Conservation (phyloP, 2,797 vertebrate genomes). For the Lophotriccus pileatus region DNA sequence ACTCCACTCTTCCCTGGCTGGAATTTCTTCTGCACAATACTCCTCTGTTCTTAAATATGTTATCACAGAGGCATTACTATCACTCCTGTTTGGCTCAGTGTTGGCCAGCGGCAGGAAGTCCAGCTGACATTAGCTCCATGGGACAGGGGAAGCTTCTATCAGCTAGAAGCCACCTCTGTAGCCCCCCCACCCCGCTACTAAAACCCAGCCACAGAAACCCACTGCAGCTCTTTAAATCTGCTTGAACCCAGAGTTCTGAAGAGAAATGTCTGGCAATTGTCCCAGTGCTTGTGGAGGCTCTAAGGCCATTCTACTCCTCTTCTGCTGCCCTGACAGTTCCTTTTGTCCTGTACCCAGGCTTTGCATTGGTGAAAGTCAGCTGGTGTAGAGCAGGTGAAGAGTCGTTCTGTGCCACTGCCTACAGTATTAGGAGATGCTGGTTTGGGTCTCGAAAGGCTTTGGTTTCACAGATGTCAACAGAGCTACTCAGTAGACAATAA, state of each 20-base stretch:
- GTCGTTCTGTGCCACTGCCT: background rate
- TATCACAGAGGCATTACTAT: no score
- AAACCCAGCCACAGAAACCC: no score
- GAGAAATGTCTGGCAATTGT: background rate
- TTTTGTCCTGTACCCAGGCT: background rate
- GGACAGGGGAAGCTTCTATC: no score
- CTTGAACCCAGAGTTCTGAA: background rate
- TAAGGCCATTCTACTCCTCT: rapidly evolving
- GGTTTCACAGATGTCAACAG: background rate
- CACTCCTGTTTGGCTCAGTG: no score
- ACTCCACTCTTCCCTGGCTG: no score
- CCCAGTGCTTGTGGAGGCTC: background rate
- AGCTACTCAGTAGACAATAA: background rate
- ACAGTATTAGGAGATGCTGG: background rate
- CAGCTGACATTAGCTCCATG: no score
- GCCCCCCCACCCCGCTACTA: no score
- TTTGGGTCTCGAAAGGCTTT: background rate
- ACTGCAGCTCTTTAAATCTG: background rate
- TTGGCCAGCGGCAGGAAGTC: no score
- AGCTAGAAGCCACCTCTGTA: no score
- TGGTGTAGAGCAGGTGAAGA: background rate
- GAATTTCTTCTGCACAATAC: no score
- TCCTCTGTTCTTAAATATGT: no score
- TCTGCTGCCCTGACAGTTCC: background rate
- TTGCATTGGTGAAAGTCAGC: background rate